Conservation (phyloP, 2,888 invertebrate genomes). For the Girardia tigrina region DNA sequence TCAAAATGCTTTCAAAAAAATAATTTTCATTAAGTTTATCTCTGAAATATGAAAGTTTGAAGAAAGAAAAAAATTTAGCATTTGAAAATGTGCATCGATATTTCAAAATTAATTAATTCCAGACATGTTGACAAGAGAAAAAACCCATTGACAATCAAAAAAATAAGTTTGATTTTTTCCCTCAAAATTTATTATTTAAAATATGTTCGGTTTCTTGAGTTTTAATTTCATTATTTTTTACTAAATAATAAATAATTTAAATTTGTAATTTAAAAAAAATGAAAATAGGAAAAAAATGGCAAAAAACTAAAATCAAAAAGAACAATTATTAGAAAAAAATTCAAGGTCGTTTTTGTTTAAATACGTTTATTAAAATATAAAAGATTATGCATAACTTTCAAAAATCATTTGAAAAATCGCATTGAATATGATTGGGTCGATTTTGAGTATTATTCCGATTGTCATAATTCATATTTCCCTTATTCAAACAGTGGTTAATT, state of each 20-base stretch:
- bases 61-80: too few relatives aligned
- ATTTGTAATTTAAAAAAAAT: too few relatives aligned
- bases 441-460: background rate
- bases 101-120: background rate
- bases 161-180: background rate
- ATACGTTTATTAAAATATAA: conserved; percentile 10
- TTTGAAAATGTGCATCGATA: background rate
- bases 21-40: too few relatives aligned
- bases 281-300: too few relatives aligned
- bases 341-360: conserved; percentile 15
- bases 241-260: too few relatives aligned
- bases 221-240: too few relatives aligned
- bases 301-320: too few relatives aligned
- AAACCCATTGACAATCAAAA: background rate
- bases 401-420: background rate
- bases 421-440: background rate
- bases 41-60: too few relatives aligned
- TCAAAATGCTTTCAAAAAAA: too few relatives aligned
- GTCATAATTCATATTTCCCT: background rate
- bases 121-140: background rate
- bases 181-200: background rate
- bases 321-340: too few relatives aligned
- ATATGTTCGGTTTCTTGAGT: too few relatives aligned
- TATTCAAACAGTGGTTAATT: background rate
- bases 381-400: background rate